Base-by-base conservation (phyloP, 2,797 vertebrate genomes). In the Coccyzus lansbergi region DNA sequence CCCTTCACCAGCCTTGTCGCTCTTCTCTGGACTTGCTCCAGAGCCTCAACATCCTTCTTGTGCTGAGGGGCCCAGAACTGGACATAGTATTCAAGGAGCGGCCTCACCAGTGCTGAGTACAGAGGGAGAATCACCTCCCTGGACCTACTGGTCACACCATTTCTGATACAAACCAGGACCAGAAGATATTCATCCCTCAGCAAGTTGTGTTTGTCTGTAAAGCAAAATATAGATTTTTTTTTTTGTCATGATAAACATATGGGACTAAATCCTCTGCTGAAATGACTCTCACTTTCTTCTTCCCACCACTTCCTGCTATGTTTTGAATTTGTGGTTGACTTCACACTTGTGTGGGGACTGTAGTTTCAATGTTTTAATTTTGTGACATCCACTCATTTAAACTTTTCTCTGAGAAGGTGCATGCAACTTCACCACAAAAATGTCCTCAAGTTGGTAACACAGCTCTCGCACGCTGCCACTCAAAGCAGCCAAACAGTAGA, bases 171-270 rank as follows among this genome's bases (percentile, higher is more conserved):
- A 44, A 80, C 53, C 33, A 56, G 42, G 84, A 56, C 65, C 11
- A 79, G 29, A 42, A 79, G 15, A 76, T 20, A 44, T 5, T 58
- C 4, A 3, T 48, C 9, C 15, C 10, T 79, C 8, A 12, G 36
- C 10, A 81, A 65, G 11, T 7, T 78, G 9, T 63, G 36, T 48
- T 69, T 3, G 2, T 25, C 29, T 67, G 16, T 77, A 70, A 70
- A 67, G 26, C 28, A 87, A 89, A 80, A 60, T 7, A 93, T 15
- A 80, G 68, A 49, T 94, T 59, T 80, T 16, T 9, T 94, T 59
- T 80, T 16, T 9, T 33, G 14, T 15, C 15, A 64, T 51, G 59
- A 92, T 78, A 93, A 81, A 80, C 48, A 48, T 7, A 40, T 4
- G 6, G 71, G 15, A 36, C 28, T 63, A 71, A 85, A 68, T 24